Percentiles rank a stretch among this genome's conserved stretches.
Evolutionary conservation across 2,113 vertebrate genomes (phyloP).

Genomic region (Leiothrix lutea): DNA sequence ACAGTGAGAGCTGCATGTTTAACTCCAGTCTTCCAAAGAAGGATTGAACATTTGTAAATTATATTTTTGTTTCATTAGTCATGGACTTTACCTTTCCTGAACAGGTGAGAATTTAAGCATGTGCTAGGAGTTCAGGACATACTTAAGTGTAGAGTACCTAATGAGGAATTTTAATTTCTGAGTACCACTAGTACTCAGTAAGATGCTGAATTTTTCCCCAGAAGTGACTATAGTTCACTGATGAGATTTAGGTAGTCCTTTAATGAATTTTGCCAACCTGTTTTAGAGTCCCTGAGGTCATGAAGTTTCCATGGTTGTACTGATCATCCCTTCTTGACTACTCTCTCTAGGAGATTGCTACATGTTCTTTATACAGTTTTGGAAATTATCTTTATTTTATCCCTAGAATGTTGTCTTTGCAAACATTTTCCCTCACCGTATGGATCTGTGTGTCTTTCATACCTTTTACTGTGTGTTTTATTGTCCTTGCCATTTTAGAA

Average conservation of each 20-base stretch:
- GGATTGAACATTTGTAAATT: neutral
- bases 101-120: neutral
- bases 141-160: neutral
- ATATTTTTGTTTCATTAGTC: neutral
- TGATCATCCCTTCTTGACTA: neutral
- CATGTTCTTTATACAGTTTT: neutral
- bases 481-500: conserved; percentile 55
- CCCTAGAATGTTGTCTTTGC: neutral
- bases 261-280: neutral
- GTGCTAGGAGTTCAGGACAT: neutral
- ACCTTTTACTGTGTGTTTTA: conserved; percentile 44
- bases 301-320: neutral
- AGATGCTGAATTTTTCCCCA: neutral
- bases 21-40: neutral
- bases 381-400: neutral
- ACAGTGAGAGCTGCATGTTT: neutral
- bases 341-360: neutral
- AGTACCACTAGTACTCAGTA: neutral
- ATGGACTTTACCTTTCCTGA: neutral
- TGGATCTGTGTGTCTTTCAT: neutral
- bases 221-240: neutral
- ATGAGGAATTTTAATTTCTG: neutral
- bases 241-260: neutral
- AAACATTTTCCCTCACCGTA: neutral
- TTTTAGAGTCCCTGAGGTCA: neutral